These are phyloP conservation scores for Plagodis pulveraria DNA, from an alignment of 2,888 invertebrate genomes.

Conservation along the genomic window DNA sequence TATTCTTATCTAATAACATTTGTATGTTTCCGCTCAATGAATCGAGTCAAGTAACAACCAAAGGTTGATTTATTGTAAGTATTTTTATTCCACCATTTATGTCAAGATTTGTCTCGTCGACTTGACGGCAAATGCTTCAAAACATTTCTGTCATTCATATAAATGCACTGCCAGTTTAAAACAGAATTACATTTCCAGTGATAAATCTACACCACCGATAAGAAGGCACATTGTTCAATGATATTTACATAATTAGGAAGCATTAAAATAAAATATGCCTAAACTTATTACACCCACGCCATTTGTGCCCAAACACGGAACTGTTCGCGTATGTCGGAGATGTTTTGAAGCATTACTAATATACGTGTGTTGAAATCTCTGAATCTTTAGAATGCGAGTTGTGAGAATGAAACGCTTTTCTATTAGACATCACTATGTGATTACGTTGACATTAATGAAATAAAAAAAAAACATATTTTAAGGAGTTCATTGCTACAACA, in stretches of 20 bases:
- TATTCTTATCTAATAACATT: too few relatives aligned
- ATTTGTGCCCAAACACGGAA: constrained; percentile 7
- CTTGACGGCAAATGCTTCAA: constrained; percentile 47
- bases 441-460: constrained; percentile 57
- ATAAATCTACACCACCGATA: constrained; percentile 15
- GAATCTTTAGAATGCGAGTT: constrained; percentile 52
- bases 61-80: constrained; percentile 17
- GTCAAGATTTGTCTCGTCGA: constrained; percentile 30
- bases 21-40: background rate
- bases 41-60: background rate
- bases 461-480: constrained; percentile 17
- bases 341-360: constrained; percentile 54
- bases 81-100: background rate
- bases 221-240: constrained; percentile 13
- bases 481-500: constrained; percentile 11
- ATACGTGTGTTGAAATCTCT: constrained; percentile 44
- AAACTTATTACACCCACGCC: constrained; percentile 10
- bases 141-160: constrained; percentile 58
- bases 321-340: constrained; percentile 48
- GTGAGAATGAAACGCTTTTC: constrained; percentile 76
- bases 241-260: constrained; percentile 25
- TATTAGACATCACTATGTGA: constrained; percentile 65
- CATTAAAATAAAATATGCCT: constrained; percentile 8
- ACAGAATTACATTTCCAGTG: constrained; percentile 12
- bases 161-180: constrained; percentile 7